phyloP scores from a whole-genome alignment of 2,888 invertebrate genomes.

The Drosophila monieri region DNA sequence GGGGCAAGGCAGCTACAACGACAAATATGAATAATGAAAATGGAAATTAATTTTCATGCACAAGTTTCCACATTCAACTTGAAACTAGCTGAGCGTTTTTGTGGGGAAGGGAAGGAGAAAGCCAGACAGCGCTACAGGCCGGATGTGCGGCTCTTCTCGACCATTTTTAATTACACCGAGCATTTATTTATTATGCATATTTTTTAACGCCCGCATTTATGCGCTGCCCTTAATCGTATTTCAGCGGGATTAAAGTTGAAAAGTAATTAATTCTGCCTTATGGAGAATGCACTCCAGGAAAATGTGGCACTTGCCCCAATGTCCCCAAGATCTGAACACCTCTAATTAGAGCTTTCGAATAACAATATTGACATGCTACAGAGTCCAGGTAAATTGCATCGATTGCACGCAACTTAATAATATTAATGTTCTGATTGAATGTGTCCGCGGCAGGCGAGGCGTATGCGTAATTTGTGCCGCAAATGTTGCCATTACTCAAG shows the following conservation, averaged over 20 bases:
- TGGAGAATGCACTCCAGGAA: not conserved
- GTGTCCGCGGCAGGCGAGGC: constrained; percentile 40
- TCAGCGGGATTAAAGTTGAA: constrained; percentile 30
- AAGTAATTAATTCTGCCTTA: constrained; percentile 43
- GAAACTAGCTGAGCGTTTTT: constrained; percentile 41
- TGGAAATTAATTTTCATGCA: constrained; percentile 68
- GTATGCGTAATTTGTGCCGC: constrained; percentile 61
- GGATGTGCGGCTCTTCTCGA: constrained; percentile 44
- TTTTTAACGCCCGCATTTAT: constrained; percentile 34
- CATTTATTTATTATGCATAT: constrained; percentile 58
- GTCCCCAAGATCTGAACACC: not conserved
- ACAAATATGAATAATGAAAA: constrained; percentile 65
- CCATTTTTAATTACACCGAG: constrained; percentile 52
- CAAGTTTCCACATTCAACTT: constrained; percentile 52
- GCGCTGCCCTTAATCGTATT: constrained; percentile 35
- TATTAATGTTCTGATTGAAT: constrained; percentile 57
- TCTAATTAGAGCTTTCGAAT: not conserved
- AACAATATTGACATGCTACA: constrained; percentile 45
- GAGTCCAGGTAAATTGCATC: constrained; percentile 59
- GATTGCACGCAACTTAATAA: constrained; percentile 68
- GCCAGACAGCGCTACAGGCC: constrained; percentile 13
- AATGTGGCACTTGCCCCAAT: not conserved
- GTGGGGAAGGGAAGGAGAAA: not conserved
- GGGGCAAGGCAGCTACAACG: constrained; percentile 39
- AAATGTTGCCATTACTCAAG: constrained; percentile 56